Conservation (phyloP, 2,888 invertebrate species). For the Branchipolynoe longqiensis region DNA sequence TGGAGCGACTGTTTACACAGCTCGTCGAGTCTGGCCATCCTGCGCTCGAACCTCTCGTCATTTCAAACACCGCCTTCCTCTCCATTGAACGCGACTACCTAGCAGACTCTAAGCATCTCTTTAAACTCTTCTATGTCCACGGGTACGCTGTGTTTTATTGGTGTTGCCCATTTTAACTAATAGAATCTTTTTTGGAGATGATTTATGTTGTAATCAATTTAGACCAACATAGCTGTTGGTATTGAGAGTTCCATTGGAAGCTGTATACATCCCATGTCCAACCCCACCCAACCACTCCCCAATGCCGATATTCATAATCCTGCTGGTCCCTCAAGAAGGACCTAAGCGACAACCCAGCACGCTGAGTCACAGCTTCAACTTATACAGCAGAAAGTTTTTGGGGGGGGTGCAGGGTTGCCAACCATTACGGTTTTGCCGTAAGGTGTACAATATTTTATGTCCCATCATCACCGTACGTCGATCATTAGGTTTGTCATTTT, state of each 20-base stretch:
- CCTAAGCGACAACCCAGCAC: too few species aligned
- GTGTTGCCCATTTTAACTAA: background rate
- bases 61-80: constrained; percentile 89
- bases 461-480: too few species aligned
- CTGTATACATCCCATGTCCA: too few species aligned
- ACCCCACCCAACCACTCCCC: too few species aligned
- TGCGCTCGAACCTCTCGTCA: constrained; percentile 92
- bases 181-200: background rate
- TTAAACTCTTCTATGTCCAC: constrained; percentile 92
- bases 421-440: too few species aligned
- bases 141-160: constrained; percentile 85
- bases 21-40: constrained; percentile 91
- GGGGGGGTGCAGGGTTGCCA: too few species aligned
- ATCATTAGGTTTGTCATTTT: too few species aligned
- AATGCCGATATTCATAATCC: background rate
- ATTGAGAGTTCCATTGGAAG: too few species aligned
- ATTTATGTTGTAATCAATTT: background rate
- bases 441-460: too few species aligned
- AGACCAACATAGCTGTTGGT: background rate
- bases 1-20: constrained; percentile 93
- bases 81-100: constrained; percentile 91
- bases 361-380: too few species aligned
- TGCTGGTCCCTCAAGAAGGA: too few species aligned
- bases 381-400: too few species aligned
- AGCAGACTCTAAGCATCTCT: constrained; percentile 90